phyloP scores from a whole-genome alignment of 2,888 invertebrate species.

The Chydorus sphaericus region DNA sequence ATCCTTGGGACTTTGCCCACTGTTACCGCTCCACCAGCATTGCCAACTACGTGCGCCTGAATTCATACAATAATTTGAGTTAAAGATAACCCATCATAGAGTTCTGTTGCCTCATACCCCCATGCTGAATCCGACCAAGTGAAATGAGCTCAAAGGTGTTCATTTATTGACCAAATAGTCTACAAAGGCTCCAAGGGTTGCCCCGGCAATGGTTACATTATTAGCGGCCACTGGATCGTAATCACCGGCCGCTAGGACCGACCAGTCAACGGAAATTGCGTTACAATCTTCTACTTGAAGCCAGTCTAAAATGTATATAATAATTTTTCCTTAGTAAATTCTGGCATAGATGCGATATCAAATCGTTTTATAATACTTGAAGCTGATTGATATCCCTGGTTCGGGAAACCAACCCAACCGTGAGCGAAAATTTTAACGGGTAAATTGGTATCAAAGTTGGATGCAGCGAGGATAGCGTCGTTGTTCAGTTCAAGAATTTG shows the following conservation, averaged over 20 bases:
- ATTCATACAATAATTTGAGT: background rate
- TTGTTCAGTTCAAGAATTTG: background rate
- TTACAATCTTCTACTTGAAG: constrained; percentile 36
- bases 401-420: background rate
- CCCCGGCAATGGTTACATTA: constrained; percentile 44
- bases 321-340: background rate
- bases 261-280: constrained; percentile 42
- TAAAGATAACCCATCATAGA: background rate
- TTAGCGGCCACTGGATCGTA: constrained; percentile 43
- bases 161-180: constrained; percentile 44
- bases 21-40: constrained; percentile 33
- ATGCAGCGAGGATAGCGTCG: background rate
- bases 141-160: constrained; percentile 38
- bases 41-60: constrained; percentile 44
- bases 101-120: constrained; percentile 32
- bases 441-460: background rate
- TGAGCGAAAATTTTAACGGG: background rate
- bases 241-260: constrained; percentile 41
- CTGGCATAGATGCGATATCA: no score
- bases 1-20: constrained; percentile 8
- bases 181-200: constrained; percentile 40
- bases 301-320: background rate
- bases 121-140: constrained; percentile 44
- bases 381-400: background rate
- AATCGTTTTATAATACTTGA: no score